Base-by-base conservation (phyloP, 2,113 vertebrate genomes). In the Ammodytes marinus region DNA sequence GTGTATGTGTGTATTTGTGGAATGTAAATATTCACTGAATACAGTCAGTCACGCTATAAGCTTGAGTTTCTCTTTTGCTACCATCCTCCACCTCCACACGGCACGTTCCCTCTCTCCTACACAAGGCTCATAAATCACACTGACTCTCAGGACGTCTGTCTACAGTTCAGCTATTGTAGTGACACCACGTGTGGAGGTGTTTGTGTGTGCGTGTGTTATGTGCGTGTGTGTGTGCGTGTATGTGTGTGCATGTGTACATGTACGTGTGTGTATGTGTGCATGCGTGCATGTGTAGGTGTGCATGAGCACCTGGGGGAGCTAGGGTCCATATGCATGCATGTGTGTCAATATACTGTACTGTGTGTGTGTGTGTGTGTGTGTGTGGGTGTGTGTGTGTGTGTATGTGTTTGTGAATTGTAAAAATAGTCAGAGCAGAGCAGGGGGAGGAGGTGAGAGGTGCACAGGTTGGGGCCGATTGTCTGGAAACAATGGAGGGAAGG, bases 401-500 rank as follows among this genome's bases (percentile, higher is more conserved):
- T 49, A 45, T 15, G 40, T 13, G 11, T 52, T 39, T 59, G 49
- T 50, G 67, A 68, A 64, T 12, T 11, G 78, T 90, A 83, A 85
- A 89, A 92, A 88, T 82, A 88, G 80, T 52, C 45, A 6, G 14
- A 11, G 73, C 53, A 27, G 43, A 65, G 43, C 19, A 9, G 67
- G 39, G 39, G 27, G n/a, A 15, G 15, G 14, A 1, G 40, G 6
- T 43, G 75, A 39, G 70, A 66, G 40, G 64, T 0, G 53, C 13
- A 64, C 60, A 75, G 82, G 82, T 83, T 59, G 1, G 53, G 43
- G 27, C 66, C 60, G 60, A 90, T 87, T 92, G 89, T 89, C 67
- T 85, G 74, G 76, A 86, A 80, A 92, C 90, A 92, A 90, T 83
- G 7, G 79, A 50, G 77, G 88, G 90, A 92, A 92, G 85, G 59